Base-by-base conservation (phyloP, 30 jellyfish, hydroid and myxozoan genomes). In the Morbakka virulenta region DNA sequence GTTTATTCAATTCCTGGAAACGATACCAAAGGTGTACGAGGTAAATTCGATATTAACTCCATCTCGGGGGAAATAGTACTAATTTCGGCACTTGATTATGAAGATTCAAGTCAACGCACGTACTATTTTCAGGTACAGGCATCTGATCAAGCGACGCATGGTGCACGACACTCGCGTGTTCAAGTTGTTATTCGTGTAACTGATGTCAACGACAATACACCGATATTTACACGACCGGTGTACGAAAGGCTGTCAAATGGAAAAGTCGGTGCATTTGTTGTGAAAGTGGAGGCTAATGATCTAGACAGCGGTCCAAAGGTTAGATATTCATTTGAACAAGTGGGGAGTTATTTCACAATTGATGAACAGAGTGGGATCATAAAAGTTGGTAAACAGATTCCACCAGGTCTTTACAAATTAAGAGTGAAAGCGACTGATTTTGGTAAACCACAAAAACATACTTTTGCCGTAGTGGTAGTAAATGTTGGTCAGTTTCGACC, bases 121-220 rank as follows among this genome's bases (percentile, higher is more conserved):
- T 93, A 93, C 62, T 29, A 29, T n/a, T 87, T 93, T 52, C 61
- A 52, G 30, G 96, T 93, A 25, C 76, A 77, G 52, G 99, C 99
- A 6, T 33, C 94, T 2, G 99, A 93, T 53, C 2, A 36, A 50
- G 88, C 95, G 20, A 81, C 77, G 0, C 83, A 76, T 70, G 96
- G 85, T 14, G 61, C 30, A 50, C 75, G 69, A 28, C 26, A 64
- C 29, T 65, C 50, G 4, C 29, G 47, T 21, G 70, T 79, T 14
- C 29, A 61, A 20, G 97, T 93, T 52, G 62, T 29, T 3, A 68
- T 93, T 2, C 51, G 63, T 22, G 73, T 93, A n/a, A 82, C 74
- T 17, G 99, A 93, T 69, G 36, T 50, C 52, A 93, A 93, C 50
- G 99, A 93, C 76, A 93, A 93, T 72, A 78, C 85, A 2, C 99